Conservation (phyloP, 2,113 vertebrate species). For the Tupaia chinensis region DNA sequence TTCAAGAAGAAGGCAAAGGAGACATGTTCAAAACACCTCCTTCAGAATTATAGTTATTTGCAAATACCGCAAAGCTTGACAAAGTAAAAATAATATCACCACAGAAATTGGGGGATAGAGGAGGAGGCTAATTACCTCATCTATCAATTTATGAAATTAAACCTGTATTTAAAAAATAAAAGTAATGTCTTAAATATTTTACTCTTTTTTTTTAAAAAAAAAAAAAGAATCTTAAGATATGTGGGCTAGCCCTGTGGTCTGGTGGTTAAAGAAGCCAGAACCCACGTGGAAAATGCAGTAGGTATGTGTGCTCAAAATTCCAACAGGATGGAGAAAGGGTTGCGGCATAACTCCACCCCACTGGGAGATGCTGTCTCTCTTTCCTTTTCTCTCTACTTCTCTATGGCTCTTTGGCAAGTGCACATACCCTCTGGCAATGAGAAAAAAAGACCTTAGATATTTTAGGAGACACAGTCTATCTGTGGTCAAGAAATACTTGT, state of each 20-base stretch:
- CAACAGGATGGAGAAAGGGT: no score
- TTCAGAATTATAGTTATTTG: neutral
- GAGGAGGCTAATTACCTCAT: neutral
- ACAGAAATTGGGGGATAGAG: neutral
- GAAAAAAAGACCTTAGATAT: neutral
- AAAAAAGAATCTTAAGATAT: neutral
- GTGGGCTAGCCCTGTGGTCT: no score
- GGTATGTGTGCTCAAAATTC: no score
- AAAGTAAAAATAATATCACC: neutral
- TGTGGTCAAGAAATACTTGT: neutral
- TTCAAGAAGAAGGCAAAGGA: neutral
- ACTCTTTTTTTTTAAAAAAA: neutral
- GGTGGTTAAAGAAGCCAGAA: no score
- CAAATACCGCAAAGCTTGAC: neutral
- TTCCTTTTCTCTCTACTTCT: no score
- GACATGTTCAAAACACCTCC: neutral
- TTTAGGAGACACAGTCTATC: neutral
- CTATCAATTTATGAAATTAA: neutral
- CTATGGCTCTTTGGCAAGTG: no score
- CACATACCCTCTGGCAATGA: no score
- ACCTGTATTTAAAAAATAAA: neutral
- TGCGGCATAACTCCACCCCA: no score
- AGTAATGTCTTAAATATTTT: neutral
- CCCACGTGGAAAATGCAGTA: no score
- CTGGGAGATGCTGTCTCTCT: no score